Percentiles rank a stretch among this genome's conserved stretches.
Conservation (phyloP, 2,888 invertebrate genomes). For the Dione vanillae region DNA sequence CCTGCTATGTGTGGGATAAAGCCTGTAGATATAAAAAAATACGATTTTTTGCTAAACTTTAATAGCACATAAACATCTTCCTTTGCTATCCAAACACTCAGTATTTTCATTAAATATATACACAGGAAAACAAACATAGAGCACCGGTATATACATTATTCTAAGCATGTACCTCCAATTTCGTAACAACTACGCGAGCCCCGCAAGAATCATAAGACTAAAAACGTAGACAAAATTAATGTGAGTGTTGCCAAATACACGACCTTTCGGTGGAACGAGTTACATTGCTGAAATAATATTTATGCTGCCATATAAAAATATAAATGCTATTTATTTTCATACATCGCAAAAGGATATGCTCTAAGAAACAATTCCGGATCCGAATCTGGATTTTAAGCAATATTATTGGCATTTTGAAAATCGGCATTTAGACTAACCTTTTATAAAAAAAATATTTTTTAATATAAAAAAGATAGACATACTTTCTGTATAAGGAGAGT, state of each 20-base stretch:
- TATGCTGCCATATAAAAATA: neutral
- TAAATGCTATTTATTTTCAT: neutral
- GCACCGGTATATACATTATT: slow-evolving; percentile 88
- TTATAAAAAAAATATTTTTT: no score
- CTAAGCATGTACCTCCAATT: slow-evolving; percentile 88
- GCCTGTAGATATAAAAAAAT: no score
- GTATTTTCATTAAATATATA: slow-evolving; percentile 90
- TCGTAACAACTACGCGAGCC: slow-evolving; percentile 87
- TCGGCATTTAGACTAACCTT: no score
- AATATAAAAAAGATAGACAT: no score
- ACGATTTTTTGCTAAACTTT: slow-evolving; percentile 85
- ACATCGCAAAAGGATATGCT: neutral
- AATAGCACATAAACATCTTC: slow-evolving; percentile 86
- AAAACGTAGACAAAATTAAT: slow-evolving; percentile 88
- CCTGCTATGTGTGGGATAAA: no score
- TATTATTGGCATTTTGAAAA: no score
- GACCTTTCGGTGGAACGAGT: slow-evolving; percentile 89
- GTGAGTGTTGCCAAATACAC: slow-evolving; percentile 89
- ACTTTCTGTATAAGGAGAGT: no score
- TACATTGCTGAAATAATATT: slow-evolving; percentile 86
- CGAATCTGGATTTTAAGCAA: no score
- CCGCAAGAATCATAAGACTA: slow-evolving; percentile 88
- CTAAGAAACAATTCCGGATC: no score
- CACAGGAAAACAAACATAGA: slow-evolving; percentile 87
- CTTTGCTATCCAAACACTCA: slow-evolving; percentile 90